Conservation (phyloP, 2,113 vertebrate species). For the Ictalurus punctatus region DNA sequence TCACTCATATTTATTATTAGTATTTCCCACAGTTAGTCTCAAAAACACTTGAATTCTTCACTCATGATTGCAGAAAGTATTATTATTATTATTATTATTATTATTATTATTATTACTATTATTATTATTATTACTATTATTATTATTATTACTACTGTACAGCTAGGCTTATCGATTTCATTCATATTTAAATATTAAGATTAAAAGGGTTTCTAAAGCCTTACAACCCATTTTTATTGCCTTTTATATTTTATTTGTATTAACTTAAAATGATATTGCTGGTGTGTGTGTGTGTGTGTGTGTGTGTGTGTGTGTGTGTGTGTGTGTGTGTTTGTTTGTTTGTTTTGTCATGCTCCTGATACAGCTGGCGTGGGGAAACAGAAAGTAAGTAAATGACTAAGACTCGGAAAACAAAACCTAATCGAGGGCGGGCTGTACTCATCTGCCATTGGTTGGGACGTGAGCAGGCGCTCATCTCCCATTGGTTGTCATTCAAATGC, state of each 20-base stretch:
- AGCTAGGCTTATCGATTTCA: too few species aligned
- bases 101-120: too few species aligned
- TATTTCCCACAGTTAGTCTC: neutral
- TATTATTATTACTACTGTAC: too few species aligned
- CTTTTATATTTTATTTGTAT: too few species aligned
- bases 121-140: too few species aligned
- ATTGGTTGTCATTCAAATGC: neutral
- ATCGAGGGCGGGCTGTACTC: neutral
- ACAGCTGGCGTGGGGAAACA: neutral
- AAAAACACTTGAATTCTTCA: neutral
- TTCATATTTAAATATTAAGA: too few species aligned
- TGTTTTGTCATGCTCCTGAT: too few species aligned
- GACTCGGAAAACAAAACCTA: slow-evolving; percentile 13
- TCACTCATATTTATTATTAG: neutral
- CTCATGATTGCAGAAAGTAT: neutral
- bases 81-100: too few species aligned
- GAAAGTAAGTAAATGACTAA: neutral
- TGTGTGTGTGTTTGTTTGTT: neutral
- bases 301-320: neutral
- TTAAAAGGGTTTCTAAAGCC: too few species aligned
- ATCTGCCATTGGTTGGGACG: neutral
- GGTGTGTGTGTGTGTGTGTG: neutral
- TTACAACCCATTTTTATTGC: too few species aligned
- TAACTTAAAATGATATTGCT: too few species aligned
- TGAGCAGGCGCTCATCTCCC: neutral